phyloP scores from a whole-genome alignment of 2,113 vertebrate species.

The Fulica atra region DNA sequence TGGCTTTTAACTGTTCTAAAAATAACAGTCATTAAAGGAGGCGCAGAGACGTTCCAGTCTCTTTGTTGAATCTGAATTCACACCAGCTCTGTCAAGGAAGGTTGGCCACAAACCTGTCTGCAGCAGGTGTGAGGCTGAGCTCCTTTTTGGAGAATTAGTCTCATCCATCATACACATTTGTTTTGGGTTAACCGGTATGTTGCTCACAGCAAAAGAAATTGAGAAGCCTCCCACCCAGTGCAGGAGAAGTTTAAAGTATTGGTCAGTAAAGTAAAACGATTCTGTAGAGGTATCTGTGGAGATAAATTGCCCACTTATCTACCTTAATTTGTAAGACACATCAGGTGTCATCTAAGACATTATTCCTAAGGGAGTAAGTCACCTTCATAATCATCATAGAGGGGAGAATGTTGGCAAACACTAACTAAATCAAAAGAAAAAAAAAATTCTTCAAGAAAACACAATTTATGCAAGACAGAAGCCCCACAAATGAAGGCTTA shows the following conservation, averaged over 20 bases:
- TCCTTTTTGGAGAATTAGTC: constrained; percentile 35
- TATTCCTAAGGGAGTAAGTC: constrained; percentile 53
- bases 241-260: constrained; percentile 34
- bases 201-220: constrained; percentile 42
- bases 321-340: constrained; percentile 65
- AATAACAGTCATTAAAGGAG: constrained; percentile 41
- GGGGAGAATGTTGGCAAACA: constrained; percentile 40
- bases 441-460: neutral
- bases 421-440: constrained; percentile 42
- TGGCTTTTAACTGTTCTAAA: constrained; percentile 63
- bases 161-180: constrained; percentile 45
- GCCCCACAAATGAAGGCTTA: neutral
- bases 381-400: constrained; percentile 59
- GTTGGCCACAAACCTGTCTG: constrained; percentile 43
- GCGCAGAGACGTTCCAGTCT: constrained; percentile 26
- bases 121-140: neutral
- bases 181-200: constrained; percentile 5
- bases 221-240: constrained; percentile 48
- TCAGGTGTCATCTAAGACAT: constrained; percentile 44
- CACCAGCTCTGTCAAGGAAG: constrained; percentile 46
- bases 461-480: neutral
- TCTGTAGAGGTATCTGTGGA: constrained; percentile 44
- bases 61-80: constrained; percentile 35
- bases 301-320: constrained; percentile 66
- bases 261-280: constrained; percentile 55